Conservation (phyloP, 1,140 invertebrate genomes). For the Medauroidea extradentata region DNA sequence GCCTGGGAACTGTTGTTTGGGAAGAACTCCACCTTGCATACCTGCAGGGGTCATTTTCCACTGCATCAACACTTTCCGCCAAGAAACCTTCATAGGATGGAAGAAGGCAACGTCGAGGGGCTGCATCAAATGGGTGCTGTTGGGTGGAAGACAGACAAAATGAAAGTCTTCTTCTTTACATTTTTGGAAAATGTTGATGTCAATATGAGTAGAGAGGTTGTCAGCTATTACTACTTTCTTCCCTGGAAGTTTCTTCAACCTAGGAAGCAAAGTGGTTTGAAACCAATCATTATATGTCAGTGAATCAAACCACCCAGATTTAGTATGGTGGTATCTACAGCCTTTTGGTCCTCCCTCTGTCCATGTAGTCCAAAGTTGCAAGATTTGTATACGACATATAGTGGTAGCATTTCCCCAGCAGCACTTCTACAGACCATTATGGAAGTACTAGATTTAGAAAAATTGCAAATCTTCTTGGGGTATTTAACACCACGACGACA, state of each 20-base stretch:
- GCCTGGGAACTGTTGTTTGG: constrained; percentile 2
- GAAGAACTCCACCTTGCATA: not conserved
- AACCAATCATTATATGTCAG: constrained; percentile 4
- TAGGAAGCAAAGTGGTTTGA: not conserved
- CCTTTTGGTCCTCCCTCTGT: constrained; percentile 16
- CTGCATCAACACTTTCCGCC: constrained; percentile 4
- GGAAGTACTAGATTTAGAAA: constrained; percentile 21
- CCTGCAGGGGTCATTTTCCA: constrained; percentile 4
- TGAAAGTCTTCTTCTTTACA: not conserved
- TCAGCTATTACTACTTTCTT: constrained; percentile 1
- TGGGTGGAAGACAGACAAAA: constrained; percentile 1
- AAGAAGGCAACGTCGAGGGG: not conserved
- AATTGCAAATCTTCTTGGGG: constrained; percentile 31
- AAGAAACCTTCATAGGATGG: constrained; percentile 2
- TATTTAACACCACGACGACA: constrained; percentile 33
- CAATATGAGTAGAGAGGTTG: constrained; percentile 1
- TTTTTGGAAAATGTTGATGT: not conserved
- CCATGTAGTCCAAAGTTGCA: constrained; percentile 17
- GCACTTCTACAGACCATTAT: constrained; percentile 23
- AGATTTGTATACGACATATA: constrained; percentile 16
- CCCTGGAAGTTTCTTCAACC: not conserved
- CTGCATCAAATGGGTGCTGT: constrained; percentile 3
- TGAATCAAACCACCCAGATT: constrained; percentile 10
- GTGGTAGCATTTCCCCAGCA: constrained; percentile 12
- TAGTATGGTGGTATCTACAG: not conserved